Conservation (phyloP, 2,888 invertebrate genomes). For the Zele albiditarsus region DNA sequence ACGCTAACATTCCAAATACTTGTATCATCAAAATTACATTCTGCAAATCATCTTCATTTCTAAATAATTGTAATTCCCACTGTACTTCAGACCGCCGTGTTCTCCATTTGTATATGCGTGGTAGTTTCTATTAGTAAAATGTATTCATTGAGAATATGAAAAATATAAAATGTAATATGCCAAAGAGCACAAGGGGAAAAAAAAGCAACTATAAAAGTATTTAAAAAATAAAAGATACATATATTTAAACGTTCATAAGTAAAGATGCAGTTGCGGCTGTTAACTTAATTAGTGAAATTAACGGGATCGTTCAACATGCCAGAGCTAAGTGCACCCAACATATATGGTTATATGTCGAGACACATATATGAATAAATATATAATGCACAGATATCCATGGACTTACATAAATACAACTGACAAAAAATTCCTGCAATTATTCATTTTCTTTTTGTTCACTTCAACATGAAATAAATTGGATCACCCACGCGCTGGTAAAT, state of each 20-base stretch:
- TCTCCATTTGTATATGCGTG: too few species aligned
- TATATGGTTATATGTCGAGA: constrained; percentile 25
- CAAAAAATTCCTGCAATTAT: neutral
- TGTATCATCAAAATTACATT: too few species aligned
- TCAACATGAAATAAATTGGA: constrained; percentile 8
- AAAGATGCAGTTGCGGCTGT: constrained; percentile 57
- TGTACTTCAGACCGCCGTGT: too few species aligned
- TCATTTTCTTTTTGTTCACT: neutral
- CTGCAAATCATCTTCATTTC: too few species aligned
- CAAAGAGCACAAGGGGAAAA: constrained; percentile 36
- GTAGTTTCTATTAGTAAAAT: too few species aligned
- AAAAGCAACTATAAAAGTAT: constrained; percentile 46
- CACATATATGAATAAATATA: constrained; percentile 20
- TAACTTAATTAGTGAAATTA: constrained; percentile 72
- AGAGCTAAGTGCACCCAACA: constrained; percentile 59
- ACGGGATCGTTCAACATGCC: constrained; percentile 65
- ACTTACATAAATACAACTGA: neutral
- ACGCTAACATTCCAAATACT: too few species aligned
- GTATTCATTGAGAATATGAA: neutral
- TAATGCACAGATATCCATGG: neutral
- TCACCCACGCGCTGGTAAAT: constrained; percentile 16
- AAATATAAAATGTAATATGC: neutral
- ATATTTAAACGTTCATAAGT: constrained; percentile 52
- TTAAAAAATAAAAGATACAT: constrained; percentile 53
- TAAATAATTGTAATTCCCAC: too few species aligned